A percentile compares a stretch with the other conserved stretches of the same genome.
Conservation (phyloP, 2,888 invertebrate genomes). For the Liodrosophila aerea region DNA sequence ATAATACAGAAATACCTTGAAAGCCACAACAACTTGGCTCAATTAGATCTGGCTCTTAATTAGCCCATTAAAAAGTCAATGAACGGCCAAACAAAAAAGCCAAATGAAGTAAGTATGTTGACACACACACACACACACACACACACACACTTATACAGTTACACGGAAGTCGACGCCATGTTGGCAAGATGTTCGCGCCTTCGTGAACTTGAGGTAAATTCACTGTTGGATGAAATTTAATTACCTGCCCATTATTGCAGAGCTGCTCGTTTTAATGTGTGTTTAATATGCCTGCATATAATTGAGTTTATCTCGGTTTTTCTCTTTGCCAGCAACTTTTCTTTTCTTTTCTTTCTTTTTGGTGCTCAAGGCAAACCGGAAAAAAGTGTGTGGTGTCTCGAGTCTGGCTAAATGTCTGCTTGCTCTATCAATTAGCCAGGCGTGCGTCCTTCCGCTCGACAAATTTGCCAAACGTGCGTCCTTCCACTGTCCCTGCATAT, state of each 20-base stretch:
- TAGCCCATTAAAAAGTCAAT: slow-evolving; percentile 57
- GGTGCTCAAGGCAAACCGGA: no score
- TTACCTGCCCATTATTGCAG: slow-evolving; percentile 44
- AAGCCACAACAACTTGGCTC: background rate
- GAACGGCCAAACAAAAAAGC: slow-evolving; percentile 26
- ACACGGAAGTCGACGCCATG: slow-evolving; percentile 1
- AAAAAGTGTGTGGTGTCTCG: background rate
- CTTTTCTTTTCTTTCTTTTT: no score
- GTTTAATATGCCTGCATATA: slow-evolving; percentile 32
- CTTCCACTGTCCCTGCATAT: slow-evolving; percentile 26
- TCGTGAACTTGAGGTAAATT: slow-evolving; percentile 29
- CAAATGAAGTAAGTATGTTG: slow-evolving; percentile 18
- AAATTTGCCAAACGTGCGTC: slow-evolving; percentile 55
- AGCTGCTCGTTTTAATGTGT: slow-evolving; percentile 32
- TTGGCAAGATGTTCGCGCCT: slow-evolving; percentile 19
- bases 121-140: slow-evolving; percentile 9
- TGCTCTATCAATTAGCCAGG: slow-evolving; percentile 53
- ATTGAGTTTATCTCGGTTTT: slow-evolving; percentile 6
- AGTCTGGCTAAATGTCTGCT: slow-evolving; percentile 3
- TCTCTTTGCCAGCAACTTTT: background rate
- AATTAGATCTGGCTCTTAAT: slow-evolving; percentile 14
- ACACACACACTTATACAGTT: slow-evolving; percentile 4
- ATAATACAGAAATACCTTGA: background rate
- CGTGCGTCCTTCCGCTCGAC: slow-evolving; percentile 47
- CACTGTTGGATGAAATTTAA: slow-evolving; percentile 30